Base-by-base conservation (phyloP, 2,113 vertebrate genomes). In the Odontophorus gujanensis region DNA sequence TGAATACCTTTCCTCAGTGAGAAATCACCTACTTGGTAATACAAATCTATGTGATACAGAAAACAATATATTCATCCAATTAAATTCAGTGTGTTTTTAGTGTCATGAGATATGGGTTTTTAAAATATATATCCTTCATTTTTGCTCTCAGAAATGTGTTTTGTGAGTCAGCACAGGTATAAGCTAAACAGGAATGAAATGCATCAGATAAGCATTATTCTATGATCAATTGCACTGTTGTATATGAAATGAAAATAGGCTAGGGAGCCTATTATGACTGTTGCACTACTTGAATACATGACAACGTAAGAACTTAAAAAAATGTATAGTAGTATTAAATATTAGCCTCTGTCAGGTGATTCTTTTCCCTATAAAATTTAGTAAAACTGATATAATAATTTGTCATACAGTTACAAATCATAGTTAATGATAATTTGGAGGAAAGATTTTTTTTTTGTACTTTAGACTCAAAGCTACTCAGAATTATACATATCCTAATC, bases 161-260 rank as follows among this genome's bases (percentile, higher is more conserved):
- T 71, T 81, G 5, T 63, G 55, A 90, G 6, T 55, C 45, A 77
- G 69, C 50, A 53, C 1, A 73, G 19, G 48, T n/a, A 40, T 58
- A 93, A 89, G 48, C 5, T 73, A 90, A 89, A 79, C 85, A 85
- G 13, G 38, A 93, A 84, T 55, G n/a, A 91, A 92, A 71, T 6
- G 21, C 20, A 65, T 21, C 57, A 62, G 22, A 69, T 43, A 87
- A 92, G 18, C 4, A 58, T 13, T 82, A 22, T 36, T 11, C 26
- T 69, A 12, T 28, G 57, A 86, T 73, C 6, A 43, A 73, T 36
- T 77, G 8, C 11, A 59, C 13, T 82, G n/a, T 36, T 5, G 1
- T 17, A 51, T 7, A 28, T 11, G 12, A 45, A 66, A 90, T 75
- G 83, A 82, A 95, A 93, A 77, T 32, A 94, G 26, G 7, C 9